Conservation (phyloP, 2,888 invertebrate genomes). For the Drosophila parthenogenetica region DNA sequence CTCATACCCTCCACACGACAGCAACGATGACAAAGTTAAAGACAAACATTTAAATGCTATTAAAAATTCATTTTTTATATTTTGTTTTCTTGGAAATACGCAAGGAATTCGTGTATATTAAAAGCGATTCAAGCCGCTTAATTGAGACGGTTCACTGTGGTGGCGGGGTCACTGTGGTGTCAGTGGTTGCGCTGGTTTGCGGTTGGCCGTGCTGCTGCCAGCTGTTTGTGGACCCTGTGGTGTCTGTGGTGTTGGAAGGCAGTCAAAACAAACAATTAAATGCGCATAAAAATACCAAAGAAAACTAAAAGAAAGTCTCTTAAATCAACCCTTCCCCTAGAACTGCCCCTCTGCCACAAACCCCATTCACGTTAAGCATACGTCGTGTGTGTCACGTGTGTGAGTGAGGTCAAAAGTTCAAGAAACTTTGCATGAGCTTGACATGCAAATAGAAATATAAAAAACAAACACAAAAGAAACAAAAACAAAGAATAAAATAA, state of each 20-base stretch:
- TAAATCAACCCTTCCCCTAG: not conserved
- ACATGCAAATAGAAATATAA: conserved; percentile 46
- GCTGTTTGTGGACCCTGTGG: conserved; percentile 3
- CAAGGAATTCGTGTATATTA: conserved; percentile 40
- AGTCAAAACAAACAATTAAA: conserved; percentile 68
- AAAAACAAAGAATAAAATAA: not conserved
- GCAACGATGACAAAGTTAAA: conserved; percentile 17
- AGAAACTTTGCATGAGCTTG: conserved; percentile 57
- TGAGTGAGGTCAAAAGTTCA: conserved; percentile 49
- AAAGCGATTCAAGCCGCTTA: conserved; percentile 35
- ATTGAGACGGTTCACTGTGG: conserved; percentile 44
- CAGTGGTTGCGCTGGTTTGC: not conserved
- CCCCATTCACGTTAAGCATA: not conserved
- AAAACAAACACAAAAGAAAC: not conserved
- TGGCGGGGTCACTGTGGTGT: conserved; percentile 11
- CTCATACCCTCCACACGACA: not conserved
- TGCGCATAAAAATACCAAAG: conserved; percentile 46
- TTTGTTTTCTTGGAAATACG: conserved; percentile 46
- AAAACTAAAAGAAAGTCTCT: conserved; percentile 27
- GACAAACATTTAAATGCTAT: conserved; percentile 36
- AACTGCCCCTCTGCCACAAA: too few relatives aligned
- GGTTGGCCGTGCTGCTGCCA: not conserved
- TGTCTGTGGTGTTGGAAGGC: conserved; percentile 4
- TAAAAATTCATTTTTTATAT: conserved; percentile 42
- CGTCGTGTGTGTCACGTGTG: conserved; percentile 46